Base-by-base conservation (phyloP, 2,888 invertebrate species). In the Diplolepis rosae region DNA sequence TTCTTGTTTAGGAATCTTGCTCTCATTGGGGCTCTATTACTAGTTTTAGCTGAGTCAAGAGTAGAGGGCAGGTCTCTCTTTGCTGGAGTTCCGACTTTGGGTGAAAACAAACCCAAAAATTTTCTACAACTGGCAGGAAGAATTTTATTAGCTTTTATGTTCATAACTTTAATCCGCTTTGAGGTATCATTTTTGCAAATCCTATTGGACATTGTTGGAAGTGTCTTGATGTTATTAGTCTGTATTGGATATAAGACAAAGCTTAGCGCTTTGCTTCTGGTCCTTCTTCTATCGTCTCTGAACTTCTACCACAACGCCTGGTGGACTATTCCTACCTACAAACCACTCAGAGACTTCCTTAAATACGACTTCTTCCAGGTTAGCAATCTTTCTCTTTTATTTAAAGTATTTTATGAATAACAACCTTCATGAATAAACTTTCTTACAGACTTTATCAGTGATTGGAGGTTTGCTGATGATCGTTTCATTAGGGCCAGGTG, bases 321-420 rank as follows among this genome's bases (percentile, higher is more conserved):
- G 96, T 99, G 99, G 99, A 92, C 93, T 83, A 95, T 99, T 87
- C 98, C 98, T 3, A 92, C 95, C 6, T 96, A 98, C 89, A 97
- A 97, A 85, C 98, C 98, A 68, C 94, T 99, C 82, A 92, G 99
- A 89, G 99, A 99, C 91, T 99, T 99, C 91, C 94, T 99, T 81
- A 99, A 99, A 92, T 99, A 99, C 88, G 99, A 99, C 90, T 99
- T 99, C 92, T 99, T 99, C 95, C 99, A 99, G 94, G 97, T 96
- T 54, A 45, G n/a, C 6, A 30, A 65, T 32, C 27, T 72, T 74
- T 70, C 27, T 67, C 30, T 61, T 27, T 72, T 42, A 51, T 69
- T 39, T 27, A 51, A 11, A 45, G 32, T 52, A 18, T 24, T 2
- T 52, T 24, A 24, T 5, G 48, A 11, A 7, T 18, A 48, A 48